Evolutionary conservation across 2,888 invertebrate genomes (phyloP), one percentile per base, ranked within the genome.

Genomic region (Diarsia dahlii): DNA sequence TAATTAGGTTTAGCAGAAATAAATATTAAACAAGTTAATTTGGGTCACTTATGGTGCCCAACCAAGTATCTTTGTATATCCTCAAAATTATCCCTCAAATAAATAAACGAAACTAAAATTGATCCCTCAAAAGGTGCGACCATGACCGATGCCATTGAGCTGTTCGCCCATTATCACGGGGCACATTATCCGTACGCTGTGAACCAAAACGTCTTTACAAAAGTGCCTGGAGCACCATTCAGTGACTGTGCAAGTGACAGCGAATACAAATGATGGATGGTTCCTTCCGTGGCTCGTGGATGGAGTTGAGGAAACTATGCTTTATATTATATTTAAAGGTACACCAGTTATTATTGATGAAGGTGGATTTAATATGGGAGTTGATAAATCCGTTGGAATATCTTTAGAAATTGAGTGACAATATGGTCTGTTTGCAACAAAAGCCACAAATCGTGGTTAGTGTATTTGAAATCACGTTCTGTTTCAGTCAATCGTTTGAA

Each of bases 171-270:
- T 86, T 87, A 85, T 80, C 78, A 80, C 72, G 8, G 18, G 48
- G 67, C 72, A 80, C 81, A 87, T 87, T 87, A 87, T 85, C 75
- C 87, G 71, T 71, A 77, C 68, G 76, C 78, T 71, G 76, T 76
- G 81, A 84, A 81, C 87, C 84, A 87, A 84, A 84, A 81, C 78
- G 78, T 78, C 81, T 84, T 81, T 69, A 85, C 85, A 85, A 87
- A 84, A 80, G 85, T 85, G 76, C 46, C 77, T 76, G 9, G 50
- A 81, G 66, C 80, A 84, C 81, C 80, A 85, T 85, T 85, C 80
- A 79, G 69, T 78, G 78, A 78, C 77, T 71, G 71, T 87, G 86
- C 69, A 68, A 75, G 76, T 87, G 87, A 85, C 87, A 85, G 84
- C 76, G 58, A 80, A 78, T 86, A 80, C 80, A 74, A 84, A 81